Percentiles rank a stretch among this genome's conserved stretches.
Evolutionary conservation across 2,797 vertebrate genomes (phyloP).

Genomic region (Cuniculus paca): DNA sequence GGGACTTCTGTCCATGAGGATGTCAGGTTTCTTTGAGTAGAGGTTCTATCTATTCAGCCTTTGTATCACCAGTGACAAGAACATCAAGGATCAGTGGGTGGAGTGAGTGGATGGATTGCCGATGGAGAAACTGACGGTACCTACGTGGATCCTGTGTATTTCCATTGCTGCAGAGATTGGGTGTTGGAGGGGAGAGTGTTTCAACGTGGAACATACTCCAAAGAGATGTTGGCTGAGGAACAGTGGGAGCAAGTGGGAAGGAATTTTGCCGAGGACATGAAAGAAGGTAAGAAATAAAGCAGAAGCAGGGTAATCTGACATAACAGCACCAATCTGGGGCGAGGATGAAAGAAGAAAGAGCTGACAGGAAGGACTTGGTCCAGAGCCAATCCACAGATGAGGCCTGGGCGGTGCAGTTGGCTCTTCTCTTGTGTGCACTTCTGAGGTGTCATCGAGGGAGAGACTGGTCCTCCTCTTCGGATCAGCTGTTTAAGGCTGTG

Average conservation of each 20-base stretch:
- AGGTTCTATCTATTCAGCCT: not conserved
- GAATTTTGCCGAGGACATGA: slow-evolving; percentile 25
- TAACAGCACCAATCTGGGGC: not conserved
- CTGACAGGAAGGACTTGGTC: not conserved
- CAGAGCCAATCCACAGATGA: not conserved
- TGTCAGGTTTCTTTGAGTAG: not conserved
- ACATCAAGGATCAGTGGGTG: not conserved
- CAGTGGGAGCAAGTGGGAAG: not conserved
- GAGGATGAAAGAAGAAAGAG: slow-evolving; percentile 43
- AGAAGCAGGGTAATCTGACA: not conserved
- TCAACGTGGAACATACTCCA: slow-evolving; percentile 38
- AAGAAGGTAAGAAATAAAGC: slow-evolving; percentile 60
- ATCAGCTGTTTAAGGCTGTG: slow-evolving; percentile 31
- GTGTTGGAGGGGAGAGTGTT: not conserved
- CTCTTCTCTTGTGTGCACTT: slow-evolving; percentile 14
- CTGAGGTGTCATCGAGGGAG: slow-evolving; percentile 16
- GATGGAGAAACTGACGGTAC: not conserved
- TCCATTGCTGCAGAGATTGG: not conserved
- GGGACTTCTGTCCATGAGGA: not conserved
- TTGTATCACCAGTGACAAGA: not conserved
- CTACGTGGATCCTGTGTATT: not conserved
- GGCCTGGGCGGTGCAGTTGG: not conserved
- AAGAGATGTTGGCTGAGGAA: slow-evolving; percentile 25
- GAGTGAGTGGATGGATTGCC: not conserved
- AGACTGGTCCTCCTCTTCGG: not conserved